A percentile compares a stretch with the other conserved stretches of the same genome.
Evolutionary conservation across 1,140 invertebrate genomes (phyloP).

Genomic region (Venturia canescens): DNA sequence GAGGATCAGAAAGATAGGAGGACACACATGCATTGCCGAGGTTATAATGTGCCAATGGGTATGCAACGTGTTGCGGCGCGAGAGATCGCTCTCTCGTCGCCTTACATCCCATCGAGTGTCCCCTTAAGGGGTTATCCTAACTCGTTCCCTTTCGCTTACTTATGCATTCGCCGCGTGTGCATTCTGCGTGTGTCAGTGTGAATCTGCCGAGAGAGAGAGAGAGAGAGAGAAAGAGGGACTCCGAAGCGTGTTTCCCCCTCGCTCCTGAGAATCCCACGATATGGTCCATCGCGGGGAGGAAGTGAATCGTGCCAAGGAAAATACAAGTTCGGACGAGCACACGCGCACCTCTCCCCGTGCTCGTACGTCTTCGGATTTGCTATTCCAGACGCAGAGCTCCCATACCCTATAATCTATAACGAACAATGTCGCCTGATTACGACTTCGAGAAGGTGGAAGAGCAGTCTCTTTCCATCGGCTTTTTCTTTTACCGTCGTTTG

Average conservation of each 20-base stretch:
- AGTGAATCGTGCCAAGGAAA: constrained; percentile 31
- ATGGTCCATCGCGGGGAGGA: constrained; percentile 33
- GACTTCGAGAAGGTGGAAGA: constrained; percentile 36
- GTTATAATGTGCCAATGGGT: constrained; percentile 55
- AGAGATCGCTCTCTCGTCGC: constrained; percentile 39
- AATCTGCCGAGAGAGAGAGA: constrained; percentile 17
- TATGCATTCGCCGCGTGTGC: constrained; percentile 62
- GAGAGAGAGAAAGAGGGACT: background rate
- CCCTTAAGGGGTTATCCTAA: constrained; percentile 48
- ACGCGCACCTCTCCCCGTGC: background rate
- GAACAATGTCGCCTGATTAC: constrained; percentile 68
- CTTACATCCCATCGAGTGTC: background rate
- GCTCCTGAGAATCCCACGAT: constrained; percentile 26
- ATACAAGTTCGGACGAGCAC: background rate
- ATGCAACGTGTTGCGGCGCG: constrained; percentile 35
- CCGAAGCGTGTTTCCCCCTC: constrained; percentile 20
- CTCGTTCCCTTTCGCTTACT: constrained; percentile 59
- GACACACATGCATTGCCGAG: constrained; percentile 24
- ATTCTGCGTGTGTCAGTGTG: background rate
- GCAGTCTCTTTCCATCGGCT: background rate
- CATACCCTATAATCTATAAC: constrained; percentile 57
- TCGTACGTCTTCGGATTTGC: background rate
- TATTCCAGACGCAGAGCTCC: background rate
- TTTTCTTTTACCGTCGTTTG: constrained; percentile 20
- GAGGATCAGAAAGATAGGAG: constrained; percentile 47